A percentile compares a stretch with the other conserved stretches of the same genome.
Conservation (phyloP, 2,113 vertebrate species). For the Boleophthalmus pectinirostris region DNA sequence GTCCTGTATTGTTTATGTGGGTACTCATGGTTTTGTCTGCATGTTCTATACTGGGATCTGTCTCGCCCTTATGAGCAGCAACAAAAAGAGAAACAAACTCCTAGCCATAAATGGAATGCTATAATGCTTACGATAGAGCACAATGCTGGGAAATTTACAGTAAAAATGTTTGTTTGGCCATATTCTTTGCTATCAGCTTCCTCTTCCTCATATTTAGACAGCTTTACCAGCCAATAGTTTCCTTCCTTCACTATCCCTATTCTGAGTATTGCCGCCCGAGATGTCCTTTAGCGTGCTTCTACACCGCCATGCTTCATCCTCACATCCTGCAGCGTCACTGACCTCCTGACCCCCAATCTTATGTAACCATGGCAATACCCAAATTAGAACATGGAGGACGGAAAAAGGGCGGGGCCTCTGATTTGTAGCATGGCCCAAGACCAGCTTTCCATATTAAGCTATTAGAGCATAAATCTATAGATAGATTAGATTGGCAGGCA, state of each 20-base stretch:
- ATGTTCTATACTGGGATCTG: background rate
- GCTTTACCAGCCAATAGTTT: slow-evolving; percentile 43
- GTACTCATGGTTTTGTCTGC: slow-evolving; percentile 1
- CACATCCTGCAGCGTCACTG: slow-evolving; percentile 55
- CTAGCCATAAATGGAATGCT: background rate
- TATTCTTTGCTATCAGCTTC: slow-evolving; percentile 61
- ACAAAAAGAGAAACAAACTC: slow-evolving; percentile 12
- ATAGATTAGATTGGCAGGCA: slow-evolving; percentile 9
- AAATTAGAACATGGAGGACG: slow-evolving; percentile 69
- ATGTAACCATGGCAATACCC: slow-evolving; percentile 72
- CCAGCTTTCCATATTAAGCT: slow-evolving; percentile 67
- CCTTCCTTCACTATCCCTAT: slow-evolving; percentile 52
- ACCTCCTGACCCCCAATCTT: slow-evolving; percentile 74
- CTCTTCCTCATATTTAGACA: slow-evolving; percentile 48
- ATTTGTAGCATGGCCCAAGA: slow-evolving; percentile 32
- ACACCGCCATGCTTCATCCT: slow-evolving; percentile 32
- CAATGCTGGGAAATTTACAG: slow-evolving; percentile 43
- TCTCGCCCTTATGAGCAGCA: background rate
- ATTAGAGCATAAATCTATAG: slow-evolving; percentile 17
- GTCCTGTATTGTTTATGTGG: background rate
- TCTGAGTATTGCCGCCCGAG: slow-evolving; percentile 21
- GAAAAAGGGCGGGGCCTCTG: slow-evolving; percentile 61
- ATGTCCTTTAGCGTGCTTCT: slow-evolving; percentile 21
- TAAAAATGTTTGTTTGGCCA: slow-evolving; percentile 25
- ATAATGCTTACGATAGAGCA: slow-evolving; percentile 30